Conservation (phyloP, 2,797 vertebrate species). For the Numenius phaeopus region DNA sequence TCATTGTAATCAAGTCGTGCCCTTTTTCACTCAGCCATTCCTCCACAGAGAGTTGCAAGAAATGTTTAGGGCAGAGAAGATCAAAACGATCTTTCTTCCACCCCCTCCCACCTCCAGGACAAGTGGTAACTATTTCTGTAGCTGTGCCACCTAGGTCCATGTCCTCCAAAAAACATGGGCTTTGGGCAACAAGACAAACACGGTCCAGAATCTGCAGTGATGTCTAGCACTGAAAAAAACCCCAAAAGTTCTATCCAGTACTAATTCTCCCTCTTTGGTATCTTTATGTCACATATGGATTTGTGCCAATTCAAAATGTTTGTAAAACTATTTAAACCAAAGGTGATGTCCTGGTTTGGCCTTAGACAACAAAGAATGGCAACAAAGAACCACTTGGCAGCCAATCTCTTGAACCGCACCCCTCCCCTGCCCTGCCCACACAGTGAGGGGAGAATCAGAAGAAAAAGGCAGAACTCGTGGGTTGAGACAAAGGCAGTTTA, state of each 20-base stretch:
- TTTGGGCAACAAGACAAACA: not conserved
- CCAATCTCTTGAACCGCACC: no score
- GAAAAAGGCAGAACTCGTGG: no score
- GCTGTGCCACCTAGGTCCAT: not conserved
- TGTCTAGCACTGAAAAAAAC: not conserved
- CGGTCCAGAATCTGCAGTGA: not conserved
- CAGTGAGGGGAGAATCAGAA: no score
- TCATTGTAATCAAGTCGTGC: no score
- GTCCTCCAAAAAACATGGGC: not conserved
- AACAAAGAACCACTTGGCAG: no score
- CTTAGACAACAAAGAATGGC: no score
- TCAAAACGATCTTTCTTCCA: not conserved
- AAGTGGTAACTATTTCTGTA: not conserved
- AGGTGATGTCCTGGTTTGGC: not conserved
- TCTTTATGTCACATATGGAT: not conserved
- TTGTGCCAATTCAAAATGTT: not conserved
- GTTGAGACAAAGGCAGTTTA: no score
- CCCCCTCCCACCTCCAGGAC: not conserved
- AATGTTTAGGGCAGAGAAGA: not conserved
- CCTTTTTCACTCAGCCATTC: no score
- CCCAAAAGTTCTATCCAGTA: not conserved
- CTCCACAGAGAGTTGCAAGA: not conserved
- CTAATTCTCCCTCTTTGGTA: not conserved
- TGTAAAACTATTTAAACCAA: not conserved
- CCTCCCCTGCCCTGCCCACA: no score